Evolutionary conservation across 2,797 vertebrate genomes (phyloP).

Genomic region (Alfaro cultratus): DNA sequence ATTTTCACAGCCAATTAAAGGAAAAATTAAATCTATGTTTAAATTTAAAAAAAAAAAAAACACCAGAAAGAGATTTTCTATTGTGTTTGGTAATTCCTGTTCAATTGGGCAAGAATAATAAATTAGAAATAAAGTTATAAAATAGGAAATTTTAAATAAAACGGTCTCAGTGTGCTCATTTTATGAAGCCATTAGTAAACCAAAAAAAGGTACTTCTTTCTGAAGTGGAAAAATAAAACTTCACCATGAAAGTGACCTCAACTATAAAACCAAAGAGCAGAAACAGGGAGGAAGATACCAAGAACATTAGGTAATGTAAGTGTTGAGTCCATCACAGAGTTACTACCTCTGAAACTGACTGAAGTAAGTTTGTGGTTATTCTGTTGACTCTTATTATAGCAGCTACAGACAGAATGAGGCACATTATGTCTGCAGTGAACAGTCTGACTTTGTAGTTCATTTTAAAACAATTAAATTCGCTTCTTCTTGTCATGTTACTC

Average conservation of each 20-base stretch:
- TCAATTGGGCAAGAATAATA: neutral
- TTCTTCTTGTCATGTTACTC: constrained; percentile 17
- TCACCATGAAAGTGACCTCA: constrained; percentile 13
- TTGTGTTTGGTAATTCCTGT: neutral
- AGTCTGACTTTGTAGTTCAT: constrained; percentile 16
- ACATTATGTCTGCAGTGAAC: neutral
- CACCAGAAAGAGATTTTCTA: neutral
- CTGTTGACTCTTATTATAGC: neutral
- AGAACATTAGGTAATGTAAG: constrained; percentile 37
- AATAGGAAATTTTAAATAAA: constrained; percentile 1
- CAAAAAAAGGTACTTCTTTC: neutral
- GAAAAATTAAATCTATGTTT: neutral
- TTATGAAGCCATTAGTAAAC: constrained; percentile 5
- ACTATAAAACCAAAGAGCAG: constrained; percentile 24
- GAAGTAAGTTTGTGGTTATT: neutral
- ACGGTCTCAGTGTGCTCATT: neutral
- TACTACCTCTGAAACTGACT: constrained; percentile 12
- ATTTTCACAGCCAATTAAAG: neutral
- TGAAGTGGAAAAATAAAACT: neutral
- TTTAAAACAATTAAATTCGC: constrained; percentile 28
- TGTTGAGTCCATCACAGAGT: constrained; percentile 27
- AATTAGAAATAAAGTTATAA: neutral
- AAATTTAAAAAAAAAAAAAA: neutral
- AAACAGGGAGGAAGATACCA: constrained; percentile 33
- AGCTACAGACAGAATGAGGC: neutral